These are phyloP conservation scores for Tetraodon nigroviridis DNA, from an alignment of 2,113 vertebrate genomes.

Conservation along the genomic window DNA sequence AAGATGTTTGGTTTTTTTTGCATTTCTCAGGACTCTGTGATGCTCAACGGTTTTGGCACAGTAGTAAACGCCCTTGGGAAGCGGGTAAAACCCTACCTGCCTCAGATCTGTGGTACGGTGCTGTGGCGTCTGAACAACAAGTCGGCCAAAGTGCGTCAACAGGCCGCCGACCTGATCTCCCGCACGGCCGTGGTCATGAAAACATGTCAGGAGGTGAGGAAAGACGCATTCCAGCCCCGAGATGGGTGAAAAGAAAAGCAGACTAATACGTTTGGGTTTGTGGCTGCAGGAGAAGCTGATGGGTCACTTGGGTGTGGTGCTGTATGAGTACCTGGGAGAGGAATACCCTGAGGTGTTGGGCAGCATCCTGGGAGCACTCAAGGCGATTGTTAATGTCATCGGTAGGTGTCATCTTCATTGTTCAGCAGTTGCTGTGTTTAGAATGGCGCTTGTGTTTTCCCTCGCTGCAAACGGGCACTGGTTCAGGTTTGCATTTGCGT, in stretches of 20 bases:
- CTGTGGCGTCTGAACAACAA: slow-evolving; percentile 99
- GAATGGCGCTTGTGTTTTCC: neutral
- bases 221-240: neutral
- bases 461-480: neutral
- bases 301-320: slow-evolving; percentile 96
- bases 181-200: slow-evolving; percentile 99
- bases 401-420: slow-evolving; percentile 72
- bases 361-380: slow-evolving; percentile 95
- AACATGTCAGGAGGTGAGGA: slow-evolving; percentile 92
- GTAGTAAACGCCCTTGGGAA: slow-evolving; percentile 98
- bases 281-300: slow-evolving; percentile 91
- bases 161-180: slow-evolving; percentile 97
- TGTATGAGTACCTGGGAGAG: slow-evolving; percentile 98
- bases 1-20: neutral
- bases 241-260: neutral
- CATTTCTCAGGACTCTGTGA: slow-evolving; percentile 90
- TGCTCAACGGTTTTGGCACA: slow-evolving; percentile 97
- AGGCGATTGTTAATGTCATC: slow-evolving; percentile 98
- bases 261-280: too few species aligned
- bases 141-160: slow-evolving; percentile 95
- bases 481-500: neutral
- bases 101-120: slow-evolving; percentile 98
- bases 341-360: slow-evolving; percentile 98
- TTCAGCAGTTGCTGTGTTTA: neutral
- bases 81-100: slow-evolving; percentile 95